These are phyloP conservation scores for Malurus splendens DNA, from an alignment of 2,797 vertebrate species.

Conservation along the genomic window DNA sequence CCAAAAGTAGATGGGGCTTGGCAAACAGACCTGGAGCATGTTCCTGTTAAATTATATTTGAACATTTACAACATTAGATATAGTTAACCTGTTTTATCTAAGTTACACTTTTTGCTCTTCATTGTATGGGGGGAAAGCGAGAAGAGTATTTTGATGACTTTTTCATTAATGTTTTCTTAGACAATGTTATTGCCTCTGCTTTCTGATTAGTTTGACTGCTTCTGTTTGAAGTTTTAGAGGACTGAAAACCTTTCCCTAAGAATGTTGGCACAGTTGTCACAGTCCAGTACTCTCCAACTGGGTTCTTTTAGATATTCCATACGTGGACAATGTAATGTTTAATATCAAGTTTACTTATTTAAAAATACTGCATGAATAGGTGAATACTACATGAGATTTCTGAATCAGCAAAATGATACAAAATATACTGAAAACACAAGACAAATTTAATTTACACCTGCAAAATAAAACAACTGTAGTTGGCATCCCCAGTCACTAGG, in stretches of 20 bases:
- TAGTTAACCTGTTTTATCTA: background rate
- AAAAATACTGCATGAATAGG: background rate
- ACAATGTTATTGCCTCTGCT: background rate
- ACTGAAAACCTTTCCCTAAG: background rate
- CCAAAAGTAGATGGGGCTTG: background rate
- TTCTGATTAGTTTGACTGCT: background rate
- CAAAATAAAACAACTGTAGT: background rate
- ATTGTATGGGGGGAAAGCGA: background rate
- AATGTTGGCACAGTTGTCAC: background rate
- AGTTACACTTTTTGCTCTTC: background rate
- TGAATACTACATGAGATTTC: background rate
- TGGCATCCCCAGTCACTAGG: accelerated
- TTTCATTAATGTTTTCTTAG: background rate
- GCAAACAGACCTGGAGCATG: background rate
- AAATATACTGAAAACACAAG: background rate
- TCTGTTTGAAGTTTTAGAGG: background rate
- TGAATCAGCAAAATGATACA: background rate
- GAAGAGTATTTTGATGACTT: background rate
- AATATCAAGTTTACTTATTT: background rate
- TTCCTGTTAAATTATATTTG: background rate
- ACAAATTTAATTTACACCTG: background rate
- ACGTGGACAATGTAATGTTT: accelerated
- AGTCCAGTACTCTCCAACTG: background rate
- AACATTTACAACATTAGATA: background rate
- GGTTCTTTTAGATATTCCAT: background rate